A percentile compares a stretch with the other conserved stretches of the same genome.
These are phyloP conservation scores for Drosophila nr. fundita DNA, from an alignment of 2,888 invertebrate species.

Conservation along the genomic window DNA sequence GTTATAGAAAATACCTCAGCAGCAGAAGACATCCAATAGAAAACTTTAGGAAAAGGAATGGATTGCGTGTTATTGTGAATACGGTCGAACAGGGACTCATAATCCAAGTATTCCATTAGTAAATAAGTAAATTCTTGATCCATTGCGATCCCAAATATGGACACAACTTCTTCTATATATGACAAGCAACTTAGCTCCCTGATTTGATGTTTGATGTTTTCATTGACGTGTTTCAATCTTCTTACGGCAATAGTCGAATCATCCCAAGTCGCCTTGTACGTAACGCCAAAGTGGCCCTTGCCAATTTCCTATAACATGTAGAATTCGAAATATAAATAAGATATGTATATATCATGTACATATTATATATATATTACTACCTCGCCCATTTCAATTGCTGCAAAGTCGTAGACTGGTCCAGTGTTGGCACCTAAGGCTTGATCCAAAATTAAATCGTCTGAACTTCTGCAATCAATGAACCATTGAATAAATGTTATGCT, in stretches of 20 bases:
- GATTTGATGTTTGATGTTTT: neutral
- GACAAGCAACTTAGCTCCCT: neutral
- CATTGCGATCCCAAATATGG: neutral
- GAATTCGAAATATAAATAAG: neutral
- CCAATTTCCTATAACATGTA: conserved; percentile 1
- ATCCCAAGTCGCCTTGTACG: neutral
- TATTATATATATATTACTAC: neutral
- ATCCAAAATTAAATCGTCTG: neutral
- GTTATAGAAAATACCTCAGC: neutral
- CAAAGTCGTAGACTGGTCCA: neutral
- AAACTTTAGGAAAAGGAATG: too few relatives aligned
- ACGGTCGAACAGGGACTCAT: neutral
- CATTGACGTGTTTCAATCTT: neutral
- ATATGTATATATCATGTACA: neutral
- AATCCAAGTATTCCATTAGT: neutral
- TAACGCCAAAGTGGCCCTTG: neutral
- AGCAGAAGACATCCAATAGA: neutral
- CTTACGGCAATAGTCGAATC: neutral
- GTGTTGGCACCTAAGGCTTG: neutral
- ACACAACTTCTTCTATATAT: neutral
- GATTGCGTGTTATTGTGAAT: neutral
- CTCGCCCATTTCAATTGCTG: neutral
- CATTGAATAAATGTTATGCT: neutral
- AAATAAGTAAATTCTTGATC: neutral
- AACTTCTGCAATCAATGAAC: neutral